Conservation (phyloP, 2,888 invertebrate genomes). For the Agonopterix heracliana region DNA sequence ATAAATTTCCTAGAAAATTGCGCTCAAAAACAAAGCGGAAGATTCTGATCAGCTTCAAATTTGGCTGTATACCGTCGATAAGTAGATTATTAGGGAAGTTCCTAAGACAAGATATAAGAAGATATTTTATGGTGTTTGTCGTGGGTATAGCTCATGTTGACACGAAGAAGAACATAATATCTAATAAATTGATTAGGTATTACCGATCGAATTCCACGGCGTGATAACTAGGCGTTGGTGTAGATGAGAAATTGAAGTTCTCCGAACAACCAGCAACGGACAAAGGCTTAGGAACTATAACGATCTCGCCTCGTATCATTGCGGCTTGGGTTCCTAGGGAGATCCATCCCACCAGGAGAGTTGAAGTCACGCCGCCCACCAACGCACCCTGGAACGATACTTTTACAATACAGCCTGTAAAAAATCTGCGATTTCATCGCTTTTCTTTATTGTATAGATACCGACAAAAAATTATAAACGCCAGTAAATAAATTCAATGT, state of each 20-base stretch:
- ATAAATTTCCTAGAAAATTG: too few relatives aligned
- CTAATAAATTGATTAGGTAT: background rate
- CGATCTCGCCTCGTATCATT: constrained; percentile 78
- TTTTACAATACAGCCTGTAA: too few relatives aligned
- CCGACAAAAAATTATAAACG: background rate
- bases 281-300: constrained; percentile 77
- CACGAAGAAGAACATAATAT: too few relatives aligned
- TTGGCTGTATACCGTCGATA: too few relatives aligned
- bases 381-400: constrained; percentile 75
- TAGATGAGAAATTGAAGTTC: constrained; percentile 33
- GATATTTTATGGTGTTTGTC: too few relatives aligned
- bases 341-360: constrained; percentile 80
- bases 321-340: constrained; percentile 82
- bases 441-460: background rate
- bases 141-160: too few relatives aligned
- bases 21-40: too few relatives aligned
- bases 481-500: too few relatives aligned
- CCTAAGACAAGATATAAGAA: too few relatives aligned
- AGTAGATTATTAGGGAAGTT: too few relatives aligned
- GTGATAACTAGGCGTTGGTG: constrained; percentile 14
- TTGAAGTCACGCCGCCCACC: constrained; percentile 77
- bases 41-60: too few relatives aligned
- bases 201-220: constrained; percentile 52
- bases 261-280: constrained; percentile 73
- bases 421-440: too few relatives aligned